A percentile compares a stretch with the other conserved stretches of the same genome.
These are phyloP conservation scores for Beroe forskalii DNA, from an alignment of 37 sponge, comb jelly and placozoan genomes.

Conservation along the genomic window DNA sequence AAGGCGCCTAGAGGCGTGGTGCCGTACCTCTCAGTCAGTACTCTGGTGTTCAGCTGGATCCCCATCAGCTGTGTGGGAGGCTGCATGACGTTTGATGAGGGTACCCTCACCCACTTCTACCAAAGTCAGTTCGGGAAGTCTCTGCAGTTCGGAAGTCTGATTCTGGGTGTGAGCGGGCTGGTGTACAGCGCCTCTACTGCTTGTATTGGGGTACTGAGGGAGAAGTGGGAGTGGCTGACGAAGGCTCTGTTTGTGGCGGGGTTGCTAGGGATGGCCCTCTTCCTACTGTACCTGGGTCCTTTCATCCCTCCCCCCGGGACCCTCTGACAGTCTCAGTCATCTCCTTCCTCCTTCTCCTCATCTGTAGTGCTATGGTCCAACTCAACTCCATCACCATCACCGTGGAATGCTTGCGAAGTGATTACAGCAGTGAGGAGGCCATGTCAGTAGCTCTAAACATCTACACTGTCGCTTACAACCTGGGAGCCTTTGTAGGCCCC, in stretches of 20 bases:
- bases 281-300: background rate
- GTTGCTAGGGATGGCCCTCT: background rate
- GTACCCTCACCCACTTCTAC: background rate
- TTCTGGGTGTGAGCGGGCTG: background rate
- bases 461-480: background rate
- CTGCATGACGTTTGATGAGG: background rate
- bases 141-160: background rate
- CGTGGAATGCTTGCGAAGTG: background rate
- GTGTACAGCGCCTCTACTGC: background rate
- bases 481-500: constrained; percentile 21
- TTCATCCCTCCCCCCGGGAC: background rate
- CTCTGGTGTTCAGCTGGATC: background rate
- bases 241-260: background rate
- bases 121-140: background rate
- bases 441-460: constrained; percentile 16
- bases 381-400: constrained; percentile 23
- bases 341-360: background rate
- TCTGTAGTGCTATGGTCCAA: background rate
- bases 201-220: background rate
- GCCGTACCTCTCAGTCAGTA: background rate
- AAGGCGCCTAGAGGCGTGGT: too few relatives aligned
- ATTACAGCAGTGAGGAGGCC: background rate
- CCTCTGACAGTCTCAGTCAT: background rate
- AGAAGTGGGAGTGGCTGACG: background rate
- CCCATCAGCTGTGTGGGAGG: background rate